Percentiles rank a stretch among this genome's conserved stretches.
Evolutionary conservation across 1,140 invertebrate genomes (phyloP).

Genomic region (Portunus trituberculatus): DNA sequence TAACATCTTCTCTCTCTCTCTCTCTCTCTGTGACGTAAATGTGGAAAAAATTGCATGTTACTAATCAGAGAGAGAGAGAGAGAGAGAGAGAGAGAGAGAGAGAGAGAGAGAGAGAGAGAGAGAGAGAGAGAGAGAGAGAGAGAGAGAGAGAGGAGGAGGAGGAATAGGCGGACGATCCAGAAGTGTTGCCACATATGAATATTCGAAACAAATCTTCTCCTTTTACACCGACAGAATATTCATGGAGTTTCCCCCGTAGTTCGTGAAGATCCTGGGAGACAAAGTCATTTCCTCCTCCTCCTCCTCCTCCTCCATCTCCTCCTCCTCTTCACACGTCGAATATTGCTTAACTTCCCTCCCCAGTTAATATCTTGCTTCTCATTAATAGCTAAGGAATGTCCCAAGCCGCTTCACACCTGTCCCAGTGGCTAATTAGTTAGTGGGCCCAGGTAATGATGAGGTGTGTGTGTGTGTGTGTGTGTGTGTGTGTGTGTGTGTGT

Average conservation of each 20-base stretch:
- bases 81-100: no score
- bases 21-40: no score
- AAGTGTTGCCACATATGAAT: background rate
- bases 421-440: no score
- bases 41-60: no score
- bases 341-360: background rate
- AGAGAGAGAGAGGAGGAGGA: background rate
- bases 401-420: background rate
- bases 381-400: background rate
- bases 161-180: background rate
- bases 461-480: no score
- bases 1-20: no score
- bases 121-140: background rate
- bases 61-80: no score
- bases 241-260: background rate
- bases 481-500: no score
- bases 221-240: background rate
- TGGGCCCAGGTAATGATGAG: no score
- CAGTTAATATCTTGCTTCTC: background rate
- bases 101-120: no score
- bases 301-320: background rate
- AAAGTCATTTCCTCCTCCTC: background rate
- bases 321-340: background rate
- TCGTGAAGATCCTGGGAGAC: no score
- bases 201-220: background rate